Percentiles rank a stretch among this genome's conserved stretches.
Evolutionary conservation across 2,113 vertebrate genomes (phyloP).

Genomic region (Pagrus major): DNA sequence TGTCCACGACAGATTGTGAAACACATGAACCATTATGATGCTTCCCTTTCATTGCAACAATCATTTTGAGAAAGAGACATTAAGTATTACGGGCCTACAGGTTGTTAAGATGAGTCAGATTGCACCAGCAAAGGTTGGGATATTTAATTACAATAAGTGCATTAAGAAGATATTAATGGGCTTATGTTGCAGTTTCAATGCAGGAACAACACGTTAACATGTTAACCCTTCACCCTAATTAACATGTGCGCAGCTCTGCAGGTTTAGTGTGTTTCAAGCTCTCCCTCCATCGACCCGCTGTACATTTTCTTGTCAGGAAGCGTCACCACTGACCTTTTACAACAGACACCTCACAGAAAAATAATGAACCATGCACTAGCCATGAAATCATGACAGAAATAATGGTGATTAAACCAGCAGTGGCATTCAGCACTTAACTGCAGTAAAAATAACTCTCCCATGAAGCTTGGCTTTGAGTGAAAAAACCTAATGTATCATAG

Average conservation of each 20-base stretch:
- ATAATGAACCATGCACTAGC: slow-evolving; percentile 63
- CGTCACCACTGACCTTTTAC: slow-evolving; percentile 73
- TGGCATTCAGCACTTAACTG: slow-evolving; percentile 42
- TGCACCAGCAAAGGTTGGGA: slow-evolving; percentile 14
- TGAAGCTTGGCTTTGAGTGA: slow-evolving; percentile 4
- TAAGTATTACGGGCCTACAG: background rate
- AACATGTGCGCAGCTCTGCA: slow-evolving; percentile 12
- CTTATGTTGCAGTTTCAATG: background rate
- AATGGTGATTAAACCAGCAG: slow-evolving; percentile 56
- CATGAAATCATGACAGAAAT: slow-evolving; percentile 56
- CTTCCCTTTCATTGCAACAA: slow-evolving; percentile 8
- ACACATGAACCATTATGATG: background rate
- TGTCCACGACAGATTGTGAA: slow-evolving; percentile 24
- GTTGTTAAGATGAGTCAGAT: slow-evolving; percentile 13
- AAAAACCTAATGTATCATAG: background rate
- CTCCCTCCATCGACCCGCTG: background rate
- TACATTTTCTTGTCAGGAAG: slow-evolving; percentile 52
- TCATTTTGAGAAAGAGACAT: background rate
- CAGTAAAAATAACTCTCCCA: background rate
- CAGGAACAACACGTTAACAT: slow-evolving; percentile 31
- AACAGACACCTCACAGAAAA: slow-evolving; percentile 44
- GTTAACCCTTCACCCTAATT: slow-evolving; percentile 48
- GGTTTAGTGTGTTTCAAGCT: background rate
- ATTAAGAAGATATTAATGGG: slow-evolving; percentile 36
- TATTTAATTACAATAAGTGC: slow-evolving; percentile 34